Conservation (phyloP, 2,797 vertebrate genomes). For the Ptychadena robeensis region DNA sequence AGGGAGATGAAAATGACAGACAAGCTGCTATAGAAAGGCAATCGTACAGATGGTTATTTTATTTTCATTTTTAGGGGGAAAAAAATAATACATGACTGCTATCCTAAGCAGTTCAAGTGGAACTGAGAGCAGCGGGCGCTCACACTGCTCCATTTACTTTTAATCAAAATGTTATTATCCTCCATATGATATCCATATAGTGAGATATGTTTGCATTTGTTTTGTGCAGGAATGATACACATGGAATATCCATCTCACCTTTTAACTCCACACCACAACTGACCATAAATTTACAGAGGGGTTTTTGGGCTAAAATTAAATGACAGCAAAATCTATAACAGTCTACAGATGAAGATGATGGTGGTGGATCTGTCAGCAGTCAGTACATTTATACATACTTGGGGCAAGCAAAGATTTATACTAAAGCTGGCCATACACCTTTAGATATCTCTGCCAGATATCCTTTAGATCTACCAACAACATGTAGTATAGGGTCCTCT, state of each 20-base stretch:
- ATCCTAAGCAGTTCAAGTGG: constrained; percentile 6
- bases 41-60: background rate
- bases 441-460: no score
- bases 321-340: no score
- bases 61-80: constrained; percentile 5
- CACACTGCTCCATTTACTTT: background rate
- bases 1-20: constrained; percentile 17
- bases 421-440: no score
- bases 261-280: background rate
- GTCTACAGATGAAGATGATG: no score
- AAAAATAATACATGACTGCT: constrained; percentile 10
- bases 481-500: no score
- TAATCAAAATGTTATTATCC: constrained; percentile 12
- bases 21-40: constrained; percentile 4
- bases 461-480: no score
- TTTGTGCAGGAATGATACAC: background rate
- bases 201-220: constrained; percentile 1
- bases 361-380: no score
- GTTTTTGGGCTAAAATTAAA: no score
- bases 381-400: no score
- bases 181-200: background rate
- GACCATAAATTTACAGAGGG: background rate
- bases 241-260: background rate
- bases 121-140: constrained; percentile 3
- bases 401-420: no score